phyloP scores from a whole-genome alignment of 2,888 invertebrate genomes.

The Hirtodrosophila trivittata region DNA sequence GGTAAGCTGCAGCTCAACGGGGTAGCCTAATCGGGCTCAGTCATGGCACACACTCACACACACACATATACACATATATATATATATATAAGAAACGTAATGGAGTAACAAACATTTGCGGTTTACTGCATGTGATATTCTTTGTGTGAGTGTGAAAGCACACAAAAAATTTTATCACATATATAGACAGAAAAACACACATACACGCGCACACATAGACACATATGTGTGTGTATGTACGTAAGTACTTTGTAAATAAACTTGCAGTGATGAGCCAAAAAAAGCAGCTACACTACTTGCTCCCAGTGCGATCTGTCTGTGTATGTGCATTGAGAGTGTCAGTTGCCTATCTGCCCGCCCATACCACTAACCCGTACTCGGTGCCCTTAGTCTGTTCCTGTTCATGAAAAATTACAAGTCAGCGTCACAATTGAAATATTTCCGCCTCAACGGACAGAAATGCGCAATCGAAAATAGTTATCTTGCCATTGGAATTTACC shows the following conservation, averaged over 20 bases:
- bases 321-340: conserved; percentile 50
- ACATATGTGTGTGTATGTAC: conserved; percentile 8
- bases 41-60: conserved; percentile 16
- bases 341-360: conserved; percentile 28
- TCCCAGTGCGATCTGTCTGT: conserved; percentile 12
- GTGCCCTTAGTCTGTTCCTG: conserved; percentile 38
- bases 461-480: conserved; percentile 78
- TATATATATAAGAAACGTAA: conserved; percentile 44
- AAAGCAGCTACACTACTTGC: conserved; percentile 40
- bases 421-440: conserved; percentile 79
- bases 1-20: conserved; percentile 26
- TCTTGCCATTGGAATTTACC: conserved; percentile 65
- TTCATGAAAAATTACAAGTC: conserved; percentile 79
- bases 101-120: conserved; percentile 78
- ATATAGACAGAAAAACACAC: conserved; percentile 2
- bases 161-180: conserved; percentile 27
- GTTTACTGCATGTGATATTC: conserved; percentile 57
- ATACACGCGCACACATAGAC: conserved; percentile 11
- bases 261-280: conserved; percentile 54
- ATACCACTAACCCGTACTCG: conserved; percentile 5
- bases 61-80: conserved; percentile 3
- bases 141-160: conserved; percentile 7
- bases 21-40: conserved; percentile 26
- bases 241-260: conserved; percentile 44
- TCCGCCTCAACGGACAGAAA: conserved; percentile 77